phyloP scores from a whole-genome alignment of 64 coral and sea anemone genomes.

The Pocillopora verrucosa region DNA sequence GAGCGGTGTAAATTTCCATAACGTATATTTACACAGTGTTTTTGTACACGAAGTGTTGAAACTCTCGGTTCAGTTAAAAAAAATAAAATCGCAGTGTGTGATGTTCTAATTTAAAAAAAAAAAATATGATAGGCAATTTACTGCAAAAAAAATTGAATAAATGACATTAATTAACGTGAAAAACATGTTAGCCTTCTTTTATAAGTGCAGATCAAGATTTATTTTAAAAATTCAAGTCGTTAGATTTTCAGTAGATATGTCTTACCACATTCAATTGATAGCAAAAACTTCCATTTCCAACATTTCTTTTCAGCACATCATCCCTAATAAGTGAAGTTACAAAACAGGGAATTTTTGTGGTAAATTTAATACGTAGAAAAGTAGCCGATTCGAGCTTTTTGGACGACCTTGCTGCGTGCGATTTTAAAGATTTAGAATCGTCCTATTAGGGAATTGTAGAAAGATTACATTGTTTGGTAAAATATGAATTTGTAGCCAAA shows the following conservation, averaged over 20 bases:
- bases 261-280: background rate
- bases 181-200: background rate
- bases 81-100: too few relatives aligned
- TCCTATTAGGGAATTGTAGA: too few relatives aligned
- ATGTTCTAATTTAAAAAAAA: too few relatives aligned
- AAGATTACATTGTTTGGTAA: too few relatives aligned
- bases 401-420: too few relatives aligned
- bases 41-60: background rate
- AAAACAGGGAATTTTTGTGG: background rate
- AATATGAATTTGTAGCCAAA: too few relatives aligned
- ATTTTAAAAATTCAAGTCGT: background rate
- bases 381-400: too few relatives aligned
- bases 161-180: background rate
- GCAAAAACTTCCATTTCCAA: background rate
- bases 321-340: background rate
- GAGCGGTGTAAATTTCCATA: background rate
- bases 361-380: too few relatives aligned
- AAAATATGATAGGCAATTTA: too few relatives aligned
- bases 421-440: too few relatives aligned
- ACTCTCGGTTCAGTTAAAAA: background rate
- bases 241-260: background rate
- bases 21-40: background rate
- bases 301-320: background rate
- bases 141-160: too few relatives aligned
- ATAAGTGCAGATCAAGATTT: background rate